phyloP scores from a whole-genome alignment of 2,797 vertebrate species.

The Tachyglossus aculeatus region DNA sequence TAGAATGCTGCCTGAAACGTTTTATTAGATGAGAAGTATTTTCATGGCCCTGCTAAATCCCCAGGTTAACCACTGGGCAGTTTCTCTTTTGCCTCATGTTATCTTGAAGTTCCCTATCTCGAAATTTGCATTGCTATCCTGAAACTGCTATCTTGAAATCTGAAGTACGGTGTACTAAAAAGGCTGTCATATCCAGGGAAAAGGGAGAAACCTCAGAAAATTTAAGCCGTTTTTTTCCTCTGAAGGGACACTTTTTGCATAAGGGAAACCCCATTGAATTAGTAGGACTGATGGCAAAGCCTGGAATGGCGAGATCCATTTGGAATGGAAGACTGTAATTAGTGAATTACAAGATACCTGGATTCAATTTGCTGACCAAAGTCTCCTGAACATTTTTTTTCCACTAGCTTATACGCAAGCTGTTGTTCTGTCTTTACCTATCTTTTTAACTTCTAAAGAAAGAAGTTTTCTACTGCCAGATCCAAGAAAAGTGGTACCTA shows the following conservation, averaged over 20 bases:
- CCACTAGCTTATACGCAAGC: no score
- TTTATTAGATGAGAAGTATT: not conserved
- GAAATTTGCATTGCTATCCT: not conserved
- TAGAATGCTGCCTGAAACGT: not conserved
- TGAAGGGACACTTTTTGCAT: not conserved
- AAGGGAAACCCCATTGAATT: no score
- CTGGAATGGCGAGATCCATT: fast-evolving
- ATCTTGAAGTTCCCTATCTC: no score
- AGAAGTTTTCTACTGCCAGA: slow-evolving; percentile 53
- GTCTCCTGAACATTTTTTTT: not conserved
- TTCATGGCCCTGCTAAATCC: not conserved
- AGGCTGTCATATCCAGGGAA: not conserved
- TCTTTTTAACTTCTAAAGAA: slow-evolving; percentile 33
- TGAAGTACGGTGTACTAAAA: not conserved
- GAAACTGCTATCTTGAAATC: not conserved
- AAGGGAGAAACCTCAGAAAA: not conserved
- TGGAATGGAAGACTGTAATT: not conserved
- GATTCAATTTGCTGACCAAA: not conserved
- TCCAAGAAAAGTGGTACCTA: slow-evolving; percentile 45
- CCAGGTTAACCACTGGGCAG: not conserved
- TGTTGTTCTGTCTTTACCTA: not conserved
- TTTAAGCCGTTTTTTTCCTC: not conserved
- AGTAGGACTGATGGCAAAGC: no score
- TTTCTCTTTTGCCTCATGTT: not conserved
- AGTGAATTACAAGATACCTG: not conserved